These are phyloP conservation scores for Pachypanchax playfairii DNA, from an alignment of 2,113 vertebrate genomes.

Conservation along the genomic window DNA sequence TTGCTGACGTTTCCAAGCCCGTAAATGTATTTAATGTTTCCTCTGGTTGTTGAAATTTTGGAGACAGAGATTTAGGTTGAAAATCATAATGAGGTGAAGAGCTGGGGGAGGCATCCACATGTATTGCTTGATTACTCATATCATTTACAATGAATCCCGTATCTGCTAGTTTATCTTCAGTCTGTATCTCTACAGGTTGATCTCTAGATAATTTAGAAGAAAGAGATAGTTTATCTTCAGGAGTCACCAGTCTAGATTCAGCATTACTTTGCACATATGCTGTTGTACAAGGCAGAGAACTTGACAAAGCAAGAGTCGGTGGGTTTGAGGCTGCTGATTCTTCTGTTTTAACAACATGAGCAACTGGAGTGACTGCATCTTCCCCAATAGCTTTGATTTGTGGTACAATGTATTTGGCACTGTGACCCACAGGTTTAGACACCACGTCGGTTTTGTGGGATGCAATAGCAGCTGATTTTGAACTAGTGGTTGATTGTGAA, in stretches of 20 bases:
- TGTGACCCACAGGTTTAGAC: constrained; percentile 8
- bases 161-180: too few species aligned
- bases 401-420: neutral
- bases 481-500: constrained; percentile 12
- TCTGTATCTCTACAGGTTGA: neutral
- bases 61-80: neutral
- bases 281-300: neutral
- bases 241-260: constrained; percentile 8
- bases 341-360: neutral
- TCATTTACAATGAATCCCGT: constrained; percentile 1
- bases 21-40: constrained; percentile 6
- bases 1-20: constrained; percentile 3
- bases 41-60: constrained; percentile 21
- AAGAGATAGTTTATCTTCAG: neutral
- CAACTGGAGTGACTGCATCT: neutral
- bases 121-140: neutral
- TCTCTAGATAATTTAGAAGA: constrained; percentile 15
- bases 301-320: constrained; percentile 12
- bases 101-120: neutral
- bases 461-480: constrained; percentile 10
- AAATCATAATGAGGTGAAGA: constrained; percentile 4
- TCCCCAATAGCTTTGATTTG: constrained; percentile 3
- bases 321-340: constrained; percentile 1
- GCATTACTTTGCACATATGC: neutral
- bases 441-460: neutral